These are phyloP conservation scores for Sialis fuliginosa DNA, from an alignment of 2,888 invertebrate genomes.

Conservation along the genomic window DNA sequence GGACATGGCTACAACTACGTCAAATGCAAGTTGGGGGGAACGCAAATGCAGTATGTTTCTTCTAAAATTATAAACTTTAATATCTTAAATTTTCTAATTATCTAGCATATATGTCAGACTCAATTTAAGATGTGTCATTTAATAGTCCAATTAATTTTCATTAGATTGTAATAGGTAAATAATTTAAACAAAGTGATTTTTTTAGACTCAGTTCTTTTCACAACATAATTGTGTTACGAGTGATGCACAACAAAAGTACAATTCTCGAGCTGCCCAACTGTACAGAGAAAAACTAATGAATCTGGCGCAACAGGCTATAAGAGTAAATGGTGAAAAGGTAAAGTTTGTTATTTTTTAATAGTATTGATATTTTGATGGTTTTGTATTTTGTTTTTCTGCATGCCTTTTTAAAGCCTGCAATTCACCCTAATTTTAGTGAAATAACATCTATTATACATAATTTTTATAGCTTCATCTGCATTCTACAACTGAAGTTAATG, in stretches of 20 bases:
- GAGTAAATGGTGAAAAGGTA: constrained; percentile 76
- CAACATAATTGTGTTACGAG: constrained; percentile 82
- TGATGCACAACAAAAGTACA: constrained; percentile 95
- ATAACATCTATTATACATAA: too few relatives aligned
- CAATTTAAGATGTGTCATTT: too few relatives aligned
- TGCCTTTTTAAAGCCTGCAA: not conserved
- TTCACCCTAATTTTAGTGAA: too few relatives aligned
- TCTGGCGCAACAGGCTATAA: constrained; percentile 75
- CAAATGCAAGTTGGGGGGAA: constrained; percentile 99
- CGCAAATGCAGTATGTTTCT: constrained; percentile 67
- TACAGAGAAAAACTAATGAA: constrained; percentile 80
- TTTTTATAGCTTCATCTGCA: constrained; percentile 52
- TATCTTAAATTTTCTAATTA: too few relatives aligned
- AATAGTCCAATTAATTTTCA: too few relatives aligned
- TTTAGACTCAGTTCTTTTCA: constrained; percentile 77
- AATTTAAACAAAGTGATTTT: constrained; percentile 11
- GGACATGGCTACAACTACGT: constrained; percentile 94
- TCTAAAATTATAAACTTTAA: not conserved
- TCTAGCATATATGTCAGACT: too few relatives aligned
- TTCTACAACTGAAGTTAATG: constrained; percentile 34
- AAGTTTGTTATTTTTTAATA: constrained; percentile 11
- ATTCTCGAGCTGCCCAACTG: constrained; percentile 81
- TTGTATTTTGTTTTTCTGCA: not conserved
- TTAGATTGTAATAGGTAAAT: not conserved
- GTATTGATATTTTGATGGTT: constrained; percentile 3